These are phyloP conservation scores for Esox lucius DNA, from an alignment of 2,797 vertebrate species.

Conservation along the genomic window DNA sequence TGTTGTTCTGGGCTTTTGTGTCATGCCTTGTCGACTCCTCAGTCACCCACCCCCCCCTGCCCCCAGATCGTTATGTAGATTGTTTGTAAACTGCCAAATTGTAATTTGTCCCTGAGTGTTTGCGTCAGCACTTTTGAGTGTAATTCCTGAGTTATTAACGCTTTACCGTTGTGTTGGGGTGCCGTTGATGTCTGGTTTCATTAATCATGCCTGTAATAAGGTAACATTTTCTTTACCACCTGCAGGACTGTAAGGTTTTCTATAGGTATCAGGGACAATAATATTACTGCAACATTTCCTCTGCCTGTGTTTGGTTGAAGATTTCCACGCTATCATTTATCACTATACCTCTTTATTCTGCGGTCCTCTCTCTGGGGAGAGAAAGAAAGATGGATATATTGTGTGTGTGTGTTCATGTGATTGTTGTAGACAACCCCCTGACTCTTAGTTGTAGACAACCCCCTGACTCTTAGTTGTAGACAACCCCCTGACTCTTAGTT, in stretches of 20 bases:
- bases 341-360: background rate
- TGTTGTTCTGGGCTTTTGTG: slow-evolving; percentile 21
- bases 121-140: slow-evolving; percentile 27
- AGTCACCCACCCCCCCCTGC: too few relatives aligned
- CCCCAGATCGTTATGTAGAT: background rate
- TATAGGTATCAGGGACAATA: background rate
- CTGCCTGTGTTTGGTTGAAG: background rate
- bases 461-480: too few relatives aligned
- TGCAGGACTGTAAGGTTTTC: background rate
- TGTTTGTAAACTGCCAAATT: background rate
- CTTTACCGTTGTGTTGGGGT: slow-evolving; percentile 1
- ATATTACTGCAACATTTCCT: background rate
- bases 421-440: too few relatives aligned
- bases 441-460: too few relatives aligned
- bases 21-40: background rate
- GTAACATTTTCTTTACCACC: background rate
- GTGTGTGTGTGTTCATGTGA: background rate
- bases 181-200: slow-evolving; percentile 26
- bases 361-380: too few relatives aligned
- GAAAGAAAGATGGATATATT: background rate
- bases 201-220: slow-evolving; percentile 8
- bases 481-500: too few relatives aligned
- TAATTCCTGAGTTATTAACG: slow-evolving; percentile 44
- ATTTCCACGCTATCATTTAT: background rate
- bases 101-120: slow-evolving; percentile 16